Conservation (phyloP, 2,888 invertebrate genomes). For the Thera obeliscata region DNA sequence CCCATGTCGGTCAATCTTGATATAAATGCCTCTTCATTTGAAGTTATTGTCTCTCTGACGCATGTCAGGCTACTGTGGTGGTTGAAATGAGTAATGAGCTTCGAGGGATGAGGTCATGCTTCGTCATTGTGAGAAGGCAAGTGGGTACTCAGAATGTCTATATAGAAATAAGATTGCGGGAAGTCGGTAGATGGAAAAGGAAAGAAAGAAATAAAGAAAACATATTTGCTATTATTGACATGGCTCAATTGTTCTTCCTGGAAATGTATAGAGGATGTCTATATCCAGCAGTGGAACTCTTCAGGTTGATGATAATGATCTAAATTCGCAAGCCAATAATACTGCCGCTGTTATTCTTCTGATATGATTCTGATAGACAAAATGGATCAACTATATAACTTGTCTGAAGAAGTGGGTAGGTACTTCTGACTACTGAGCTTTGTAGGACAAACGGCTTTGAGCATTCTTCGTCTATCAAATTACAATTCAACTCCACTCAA, state of each 20-base stretch:
- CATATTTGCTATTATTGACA: too few relatives aligned
- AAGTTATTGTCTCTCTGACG: conserved; percentile 1
- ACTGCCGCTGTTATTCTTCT: too few relatives aligned
- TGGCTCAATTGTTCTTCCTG: too few relatives aligned
- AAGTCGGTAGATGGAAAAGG: too few relatives aligned
- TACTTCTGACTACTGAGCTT: neutral
- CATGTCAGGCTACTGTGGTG: conserved; percentile 12
- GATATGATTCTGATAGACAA: too few relatives aligned
- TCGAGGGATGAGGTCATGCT: conserved; percentile 19
- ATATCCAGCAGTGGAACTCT: too few relatives aligned
- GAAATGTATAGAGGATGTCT: too few relatives aligned
- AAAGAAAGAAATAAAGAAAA: neutral
- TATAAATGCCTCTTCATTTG: conserved; percentile 4
- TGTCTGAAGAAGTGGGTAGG: too few relatives aligned
- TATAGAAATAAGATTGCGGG: too few relatives aligned
- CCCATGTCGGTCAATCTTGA: neutral
- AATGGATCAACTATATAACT: too few relatives aligned
- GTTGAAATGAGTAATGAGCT: conserved; percentile 20
- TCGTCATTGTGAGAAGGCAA: conserved; percentile 13
- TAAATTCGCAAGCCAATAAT: too few relatives aligned
- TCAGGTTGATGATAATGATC: too few relatives aligned
- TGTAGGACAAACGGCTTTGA: neutral
- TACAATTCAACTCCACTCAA: neutral
- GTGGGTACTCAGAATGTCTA: conserved; percentile 7
- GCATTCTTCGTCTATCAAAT: neutral